Evolutionary conservation across 1,140 invertebrate genomes (phyloP), one percentile per base, ranked within the genome.

Genomic region (Atopsyche davidsoni): DNA sequence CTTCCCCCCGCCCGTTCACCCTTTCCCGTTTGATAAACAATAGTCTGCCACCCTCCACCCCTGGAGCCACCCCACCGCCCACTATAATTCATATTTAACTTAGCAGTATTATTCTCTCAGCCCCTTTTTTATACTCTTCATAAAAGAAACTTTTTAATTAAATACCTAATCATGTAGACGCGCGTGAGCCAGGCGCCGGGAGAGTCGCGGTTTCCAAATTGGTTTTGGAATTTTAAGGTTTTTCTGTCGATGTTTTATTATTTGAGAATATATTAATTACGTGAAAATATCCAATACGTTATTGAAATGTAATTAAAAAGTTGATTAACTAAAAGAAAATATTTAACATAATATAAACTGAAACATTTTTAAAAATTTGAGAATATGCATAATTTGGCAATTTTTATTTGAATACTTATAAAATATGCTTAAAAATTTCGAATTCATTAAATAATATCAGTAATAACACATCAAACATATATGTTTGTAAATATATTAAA

Each of bases 81-180:
- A 18, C 28, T 28, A 0, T 17, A 10, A 51, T 24, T 54, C 46
- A 38, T 51, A 47, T 41, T 46, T 49, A 42, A 43, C 38, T 45
- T 41, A 16, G 40, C 31, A 16, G 31, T 49, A 57, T 57, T 57
- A 57, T 57, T 48, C 54, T 46, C 40, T 16, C 49, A 45, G 54
- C 45, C 49, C 49, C 43, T 47, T 57, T 51, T 53, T 53, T 57
- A 53, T 53, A 48, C 55, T 57, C 55, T 58, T 58, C 52, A 58
- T 58, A 58, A 58, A 58, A 58, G 47, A 58, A 58, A 58, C 56
- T 58, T 58, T 58, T 58, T 58, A 58, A 58, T 58, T 53, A 58
- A 58, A 58, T 58, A 58, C 43, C 56, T 58, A 58, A 58, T 58
- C 56, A 54, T 55, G 52, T 58, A 51, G 51, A 53, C 38, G 52